These are phyloP conservation scores for Hemibagrus wyckioides DNA, from an alignment of 2,113 vertebrate species.

Conservation along the genomic window DNA sequence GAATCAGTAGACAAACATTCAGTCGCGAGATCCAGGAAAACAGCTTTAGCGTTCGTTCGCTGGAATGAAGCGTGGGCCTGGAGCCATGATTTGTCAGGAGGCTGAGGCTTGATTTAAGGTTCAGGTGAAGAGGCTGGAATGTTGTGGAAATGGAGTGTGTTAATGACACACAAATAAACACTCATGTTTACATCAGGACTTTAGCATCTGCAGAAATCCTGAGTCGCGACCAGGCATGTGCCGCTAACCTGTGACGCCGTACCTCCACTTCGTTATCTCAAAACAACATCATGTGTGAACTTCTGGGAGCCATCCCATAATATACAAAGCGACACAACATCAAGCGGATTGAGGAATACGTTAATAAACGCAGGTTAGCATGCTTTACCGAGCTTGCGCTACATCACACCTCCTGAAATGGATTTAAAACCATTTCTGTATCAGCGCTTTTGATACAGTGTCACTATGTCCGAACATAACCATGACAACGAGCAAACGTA, in stretches of 20 bases:
- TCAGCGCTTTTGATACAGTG: no score
- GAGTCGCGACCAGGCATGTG: background rate
- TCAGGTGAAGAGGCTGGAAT: slow-evolving; percentile 1
- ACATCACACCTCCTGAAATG: background rate
- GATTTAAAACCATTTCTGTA: background rate
- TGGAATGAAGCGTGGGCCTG: background rate
- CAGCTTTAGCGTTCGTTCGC: background rate
- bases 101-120: background rate
- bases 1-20: slow-evolving; percentile 21
- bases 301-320: background rate
- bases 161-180: slow-evolving; percentile 23
- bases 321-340: background rate
- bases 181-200: background rate
- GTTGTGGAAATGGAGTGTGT: slow-evolving; percentile 11
- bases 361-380: background rate
- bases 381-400: background rate
- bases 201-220: slow-evolving; percentile 38
- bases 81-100: background rate
- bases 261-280: background rate
- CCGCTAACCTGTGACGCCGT: background rate
- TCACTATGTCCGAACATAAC: background rate
- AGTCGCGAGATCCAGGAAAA: slow-evolving; percentile 10
- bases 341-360: background rate
- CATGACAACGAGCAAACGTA: background rate
- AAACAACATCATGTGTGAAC: background rate